Conservation (phyloP, 2,797 vertebrate genomes). For the Pteropus rufus region DNA sequence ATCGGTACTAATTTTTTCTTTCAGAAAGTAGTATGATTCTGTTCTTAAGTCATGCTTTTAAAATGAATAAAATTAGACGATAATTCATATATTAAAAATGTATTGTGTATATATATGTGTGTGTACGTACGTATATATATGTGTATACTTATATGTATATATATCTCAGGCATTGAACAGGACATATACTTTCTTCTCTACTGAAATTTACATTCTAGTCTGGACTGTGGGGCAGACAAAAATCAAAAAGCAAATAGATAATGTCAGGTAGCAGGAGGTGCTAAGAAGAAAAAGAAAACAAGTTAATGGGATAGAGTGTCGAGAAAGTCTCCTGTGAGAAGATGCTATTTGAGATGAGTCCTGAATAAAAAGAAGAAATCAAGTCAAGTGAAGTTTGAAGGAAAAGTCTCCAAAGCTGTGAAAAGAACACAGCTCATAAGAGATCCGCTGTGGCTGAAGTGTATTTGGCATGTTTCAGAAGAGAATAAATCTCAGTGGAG, state of each 20-base stretch:
- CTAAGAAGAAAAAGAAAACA: not conserved
- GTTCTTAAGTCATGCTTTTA: not conserved
- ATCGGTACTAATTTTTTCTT: not conserved
- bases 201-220: conserved; percentile 17
- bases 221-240: not conserved
- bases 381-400: not conserved
- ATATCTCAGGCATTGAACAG: not conserved
- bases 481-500: not conserved
- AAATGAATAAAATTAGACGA: conserved; percentile 13
- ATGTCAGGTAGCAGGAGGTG: not conserved
- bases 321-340: not conserved
- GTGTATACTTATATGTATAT: not conserved
- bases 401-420: not conserved
- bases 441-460: not conserved
- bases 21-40: not conserved
- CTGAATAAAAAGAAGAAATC: conserved; percentile 18
- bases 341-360: not conserved
- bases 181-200: not conserved
- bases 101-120: not conserved
- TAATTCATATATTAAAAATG: not conserved
- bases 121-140: not conserved
- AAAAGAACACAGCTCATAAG: not conserved
- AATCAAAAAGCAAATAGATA: not conserved
- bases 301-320: not conserved
- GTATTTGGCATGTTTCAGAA: not conserved